These are phyloP conservation scores for Fragum whitleyi DNA, from an alignment of 2,888 invertebrate species.

Conservation along the genomic window DNA sequence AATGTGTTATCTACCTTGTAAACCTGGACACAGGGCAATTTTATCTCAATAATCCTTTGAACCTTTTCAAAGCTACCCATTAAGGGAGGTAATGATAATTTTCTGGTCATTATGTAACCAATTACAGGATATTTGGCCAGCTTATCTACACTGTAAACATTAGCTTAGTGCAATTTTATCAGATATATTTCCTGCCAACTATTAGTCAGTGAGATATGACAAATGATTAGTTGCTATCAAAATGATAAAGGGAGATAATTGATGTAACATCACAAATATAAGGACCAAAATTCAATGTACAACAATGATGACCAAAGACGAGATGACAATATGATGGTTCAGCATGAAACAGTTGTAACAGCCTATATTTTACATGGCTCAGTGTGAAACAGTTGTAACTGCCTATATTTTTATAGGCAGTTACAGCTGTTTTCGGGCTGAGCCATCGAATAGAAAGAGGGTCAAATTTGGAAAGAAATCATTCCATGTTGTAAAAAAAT, in stretches of 20 bases:
- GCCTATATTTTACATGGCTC: too few species aligned
- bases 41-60: not conserved
- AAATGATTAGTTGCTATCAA: not conserved
- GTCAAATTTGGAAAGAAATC: too few species aligned
- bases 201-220: not conserved
- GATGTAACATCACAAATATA: too few species aligned
- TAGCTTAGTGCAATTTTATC: conserved; percentile 22
- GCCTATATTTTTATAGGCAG: too few species aligned
- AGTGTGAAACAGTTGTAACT: too few species aligned
- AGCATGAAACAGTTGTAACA: too few species aligned
- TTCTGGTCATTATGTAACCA: not conserved
- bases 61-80: not conserved
- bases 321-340: too few species aligned
- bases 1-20: not conserved
- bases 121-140: conserved; percentile 12
- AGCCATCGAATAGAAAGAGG: too few species aligned
- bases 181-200: conserved; percentile 8
- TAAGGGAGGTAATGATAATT: not conserved
- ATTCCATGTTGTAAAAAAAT: not conserved
- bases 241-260: not conserved
- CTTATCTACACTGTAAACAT: conserved; percentile 16
- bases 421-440: too few species aligned
- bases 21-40: not conserved
- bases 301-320: too few species aligned
- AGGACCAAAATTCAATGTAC: too few species aligned